Evolutionary conservation across 2,888 invertebrate genomes (phyloP).

Genomic region (Melipona beecheii): DNA sequence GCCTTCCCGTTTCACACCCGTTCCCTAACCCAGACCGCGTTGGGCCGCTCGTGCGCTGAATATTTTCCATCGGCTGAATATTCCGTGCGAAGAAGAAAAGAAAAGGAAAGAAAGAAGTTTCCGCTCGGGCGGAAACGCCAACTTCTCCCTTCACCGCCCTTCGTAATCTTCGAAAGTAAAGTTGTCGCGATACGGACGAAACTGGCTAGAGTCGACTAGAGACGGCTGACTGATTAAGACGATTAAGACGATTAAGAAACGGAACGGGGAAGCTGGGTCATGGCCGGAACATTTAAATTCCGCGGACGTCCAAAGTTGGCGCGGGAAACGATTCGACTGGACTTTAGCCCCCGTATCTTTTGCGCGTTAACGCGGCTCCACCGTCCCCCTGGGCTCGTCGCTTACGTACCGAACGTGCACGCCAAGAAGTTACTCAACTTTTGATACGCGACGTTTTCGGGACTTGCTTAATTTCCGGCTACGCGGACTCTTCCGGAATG

Average conservation of each 20-base stretch:
- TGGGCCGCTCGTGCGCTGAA: background rate
- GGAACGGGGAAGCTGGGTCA: too few species aligned
- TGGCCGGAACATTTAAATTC: constrained; percentile 26
- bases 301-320: constrained; percentile 20
- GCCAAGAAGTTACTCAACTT: constrained; percentile 69
- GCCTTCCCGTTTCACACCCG: background rate
- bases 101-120: background rate
- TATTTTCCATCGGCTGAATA: background rate
- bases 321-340: constrained; percentile 32
- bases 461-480: constrained; percentile 74
- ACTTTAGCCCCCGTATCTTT: constrained; percentile 24
- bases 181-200: background rate
- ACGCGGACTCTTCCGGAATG: constrained; percentile 67
- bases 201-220: background rate
- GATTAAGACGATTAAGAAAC: constrained; percentile 25
- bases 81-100: background rate
- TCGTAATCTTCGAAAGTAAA: background rate
- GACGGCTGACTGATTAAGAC: background rate
- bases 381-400: background rate
- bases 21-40: background rate
- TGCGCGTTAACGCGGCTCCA: constrained; percentile 13
- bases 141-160: background rate
- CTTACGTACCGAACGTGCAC: constrained; percentile 48
- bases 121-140: background rate
- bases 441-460: constrained; percentile 69